Evolutionary conservation across 1,140 invertebrate species (phyloP), one percentile per base, ranked within the genome.

Genomic region (Philopotamus ludificatus): DNA sequence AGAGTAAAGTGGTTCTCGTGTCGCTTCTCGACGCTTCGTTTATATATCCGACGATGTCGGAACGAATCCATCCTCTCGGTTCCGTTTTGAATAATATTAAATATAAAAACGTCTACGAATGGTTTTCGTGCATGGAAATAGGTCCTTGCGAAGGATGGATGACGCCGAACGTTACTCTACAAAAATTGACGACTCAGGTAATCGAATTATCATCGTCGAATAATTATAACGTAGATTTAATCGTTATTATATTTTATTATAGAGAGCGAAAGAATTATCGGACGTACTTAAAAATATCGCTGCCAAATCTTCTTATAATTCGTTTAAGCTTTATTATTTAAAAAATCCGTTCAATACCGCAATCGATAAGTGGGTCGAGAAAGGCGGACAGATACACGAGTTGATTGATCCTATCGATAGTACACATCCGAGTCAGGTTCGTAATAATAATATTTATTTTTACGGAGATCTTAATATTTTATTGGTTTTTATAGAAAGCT

Each of bases 371-470:
- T 82, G 76, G 77, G 71, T 71, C 34, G 66, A 70, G 22, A n/a
- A 45, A 2, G 77, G 78, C 18, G 68, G 74, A 21, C 54, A 76
- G 22, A 34, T 72, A 7, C 81, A 77, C 73, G 70, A 82, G 66
- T 69, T 83, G 1, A 72, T 83, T 53, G 82, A 83, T 70, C 74
- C 80, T 18, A 75, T 82, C 1, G 82, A 83, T 73, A 81, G 82
- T 68, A 76, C 83, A 57, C 82, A 84, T 74, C 75, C 78, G 22
- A 81, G 79, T 64, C 81, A 83, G 75, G 81, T 81, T 49, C 63
- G 3, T 15, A 10, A 41, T 12, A 34, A 34, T 34, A 34, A 7
- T 34, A 45, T 51, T 62, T 62, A 50, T 26, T 51, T 50, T n/a
- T 50, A 50, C 25, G 4, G 10, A 3, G 8, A 39, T 63, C 16